A percentile compares a stretch with the other conserved stretches of the same genome.
Conservation (phyloP, 2,888 invertebrate genomes). For the Cephus nigrinus region DNA sequence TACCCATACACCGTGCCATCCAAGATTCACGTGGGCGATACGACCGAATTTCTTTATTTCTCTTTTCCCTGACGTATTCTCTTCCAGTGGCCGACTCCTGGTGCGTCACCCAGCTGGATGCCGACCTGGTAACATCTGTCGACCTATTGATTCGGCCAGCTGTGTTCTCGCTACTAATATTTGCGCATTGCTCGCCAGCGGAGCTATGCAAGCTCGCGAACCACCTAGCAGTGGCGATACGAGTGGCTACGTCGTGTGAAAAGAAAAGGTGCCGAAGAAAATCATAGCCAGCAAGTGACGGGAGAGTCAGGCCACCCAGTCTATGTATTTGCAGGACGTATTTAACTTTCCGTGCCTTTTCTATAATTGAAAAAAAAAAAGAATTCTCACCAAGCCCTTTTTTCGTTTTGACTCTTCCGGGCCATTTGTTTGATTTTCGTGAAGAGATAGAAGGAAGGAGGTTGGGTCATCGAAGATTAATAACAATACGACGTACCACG, state of each 20-base stretch:
- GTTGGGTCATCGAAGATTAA: conserved; percentile 51
- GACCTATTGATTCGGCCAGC: neutral
- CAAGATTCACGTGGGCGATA: neutral
- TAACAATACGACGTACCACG: conserved; percentile 42
- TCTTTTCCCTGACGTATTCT: neutral
- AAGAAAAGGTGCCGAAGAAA: neutral
- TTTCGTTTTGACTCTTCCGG: neutral
- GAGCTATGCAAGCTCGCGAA: neutral
- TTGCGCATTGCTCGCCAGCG: neutral
- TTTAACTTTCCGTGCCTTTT: too few species aligned
- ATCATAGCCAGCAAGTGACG: neutral
- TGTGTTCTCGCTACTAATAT: neutral
- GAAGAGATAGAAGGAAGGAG: conserved; percentile 22
- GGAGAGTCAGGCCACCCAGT: neutral
- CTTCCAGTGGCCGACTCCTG: neutral
- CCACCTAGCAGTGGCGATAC: neutral
- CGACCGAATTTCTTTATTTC: neutral
- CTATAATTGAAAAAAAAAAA: too few species aligned
- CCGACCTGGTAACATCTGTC: neutral
- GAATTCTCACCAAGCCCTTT: neutral
- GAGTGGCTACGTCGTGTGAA: too few species aligned
- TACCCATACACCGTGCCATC: neutral
- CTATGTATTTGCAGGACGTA: neutral
- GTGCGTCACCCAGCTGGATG: neutral
- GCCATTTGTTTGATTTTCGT: neutral